Evolutionary conservation across 2,797 vertebrate genomes (phyloP).

Genomic region (Rhodeus uyekii): DNA sequence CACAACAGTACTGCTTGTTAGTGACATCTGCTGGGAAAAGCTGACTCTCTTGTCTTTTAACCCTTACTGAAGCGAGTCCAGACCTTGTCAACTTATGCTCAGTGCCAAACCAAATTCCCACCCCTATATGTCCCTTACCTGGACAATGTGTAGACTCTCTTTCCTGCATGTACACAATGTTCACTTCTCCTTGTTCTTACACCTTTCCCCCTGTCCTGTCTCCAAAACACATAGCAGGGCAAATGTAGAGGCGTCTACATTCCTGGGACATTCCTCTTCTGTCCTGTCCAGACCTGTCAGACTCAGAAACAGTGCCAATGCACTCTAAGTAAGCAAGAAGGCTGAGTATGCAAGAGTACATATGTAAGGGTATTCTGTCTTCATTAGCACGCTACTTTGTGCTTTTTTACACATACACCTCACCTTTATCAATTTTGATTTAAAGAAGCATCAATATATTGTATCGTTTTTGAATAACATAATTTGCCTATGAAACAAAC

Average conservation of each 20-base stretch:
- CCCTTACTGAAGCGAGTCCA: constrained; percentile 47
- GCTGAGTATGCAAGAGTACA: not conserved
- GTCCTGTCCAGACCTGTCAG: constrained; percentile 35
- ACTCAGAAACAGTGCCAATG: constrained; percentile 6
- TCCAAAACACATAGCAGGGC: constrained; percentile 14
- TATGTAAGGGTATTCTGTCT: not conserved
- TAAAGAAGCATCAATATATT: not conserved
- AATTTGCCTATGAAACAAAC: not conserved
- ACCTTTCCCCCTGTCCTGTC: not conserved
- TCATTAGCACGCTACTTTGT: not conserved
- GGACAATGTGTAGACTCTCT: constrained; percentile 11
- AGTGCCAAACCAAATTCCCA: not conserved
- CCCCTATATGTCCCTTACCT: not conserved
- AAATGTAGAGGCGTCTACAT: constrained; percentile 38
- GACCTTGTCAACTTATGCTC: constrained; percentile 29
- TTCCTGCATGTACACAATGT: not conserved
- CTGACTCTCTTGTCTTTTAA: constrained; percentile 39
- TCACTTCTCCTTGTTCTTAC: not conserved
- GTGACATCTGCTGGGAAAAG: constrained; percentile 69
- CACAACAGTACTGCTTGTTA: constrained; percentile 62
- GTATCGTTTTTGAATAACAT: not conserved
- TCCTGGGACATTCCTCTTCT: constrained; percentile 29
- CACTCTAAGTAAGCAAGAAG: not conserved
- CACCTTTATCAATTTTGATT: not conserved
- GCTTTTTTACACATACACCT: not conserved